Base-by-base conservation (phyloP, 2,797 vertebrate genomes). In the Huso huso region DNA sequence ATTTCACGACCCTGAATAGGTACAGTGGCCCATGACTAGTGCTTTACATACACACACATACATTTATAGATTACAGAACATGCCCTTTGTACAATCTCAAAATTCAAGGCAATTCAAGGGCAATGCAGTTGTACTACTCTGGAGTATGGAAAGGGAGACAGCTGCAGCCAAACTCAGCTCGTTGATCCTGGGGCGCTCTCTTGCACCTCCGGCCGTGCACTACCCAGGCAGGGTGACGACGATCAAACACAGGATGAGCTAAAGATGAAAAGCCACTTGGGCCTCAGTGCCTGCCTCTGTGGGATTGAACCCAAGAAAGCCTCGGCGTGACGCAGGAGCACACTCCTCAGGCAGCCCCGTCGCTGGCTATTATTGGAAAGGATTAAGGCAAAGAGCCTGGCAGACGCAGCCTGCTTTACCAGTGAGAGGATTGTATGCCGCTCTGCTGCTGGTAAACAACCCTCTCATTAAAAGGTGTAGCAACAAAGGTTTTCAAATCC, bases 191-290 rank as follows among this genome's bases (percentile, higher is more conserved):
- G 55, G 55, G 12, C 23, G 2, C 55, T 58, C 55, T n/a, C 55
- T n/a, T 5, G 55, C 12, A 10, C 55, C 11, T 12, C 10, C 8
- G 6, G 55, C 12, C 11, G 55, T 11, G 12, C 10, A n/a, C 6
- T 6, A 13, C 12, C 4, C 13, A 13, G 55, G 55, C 55, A 58
- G 55, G 55, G 55, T 58, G 55, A 11, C 13, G 55, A n/a, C 23
- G 11, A 58, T 62, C 61, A 37, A 62, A 62, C 48, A 48, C 18
- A 3, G 61, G 5, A 10, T n/a, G 61, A 37, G 48, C 61, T 37
- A 10, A 12, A 62, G 61, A 62, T 62, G 61, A 62, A 62, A 62
- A 62, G 61, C 61, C 61, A 48, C 48, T 62, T 62, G 61, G 61
- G 61, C 18, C 23, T 62, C 23, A 37, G 61, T 4, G 6, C 18